Evolutionary conservation across 2,113 vertebrate species (phyloP).

Genomic region (Puma concolor): DNA sequence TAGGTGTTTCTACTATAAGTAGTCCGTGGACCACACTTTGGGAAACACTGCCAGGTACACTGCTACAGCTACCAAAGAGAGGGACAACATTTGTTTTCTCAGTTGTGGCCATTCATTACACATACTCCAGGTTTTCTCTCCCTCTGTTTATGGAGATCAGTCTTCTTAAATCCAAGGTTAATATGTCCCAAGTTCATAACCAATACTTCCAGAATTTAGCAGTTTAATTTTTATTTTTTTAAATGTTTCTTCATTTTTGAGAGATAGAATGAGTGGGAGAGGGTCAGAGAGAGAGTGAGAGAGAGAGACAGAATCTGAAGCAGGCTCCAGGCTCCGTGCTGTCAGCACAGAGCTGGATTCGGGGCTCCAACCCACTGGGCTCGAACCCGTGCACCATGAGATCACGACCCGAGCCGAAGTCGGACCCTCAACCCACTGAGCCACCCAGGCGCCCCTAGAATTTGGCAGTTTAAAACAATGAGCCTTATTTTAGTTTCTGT

Average conservation of each 20-base stretch:
- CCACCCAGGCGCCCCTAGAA: too few relatives aligned
- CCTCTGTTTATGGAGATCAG: neutral
- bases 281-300: too few relatives aligned
- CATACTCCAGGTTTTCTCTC: neutral
- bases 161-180: neutral
- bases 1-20: neutral
- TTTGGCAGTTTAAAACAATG: neutral
- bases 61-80: neutral
- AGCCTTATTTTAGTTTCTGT: neutral
- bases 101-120: neutral
- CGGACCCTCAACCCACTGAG: too few relatives aligned
- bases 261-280: too few relatives aligned
- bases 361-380: too few relatives aligned
- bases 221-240: neutral
- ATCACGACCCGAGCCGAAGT: too few relatives aligned
- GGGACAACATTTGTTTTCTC: neutral
- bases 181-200: neutral
- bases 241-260: too few relatives aligned
- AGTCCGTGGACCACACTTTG: neutral
- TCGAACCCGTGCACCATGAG: too few relatives aligned
- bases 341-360: too few relatives aligned
- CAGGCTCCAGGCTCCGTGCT: too few relatives aligned
- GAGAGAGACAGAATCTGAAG: too few relatives aligned
- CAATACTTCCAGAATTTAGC: neutral
- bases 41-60: neutral